Evolutionary conservation across 1,140 invertebrate genomes (phyloP), one percentile per base, ranked within the genome.

Genomic region (Zaprionus davidi): DNA sequence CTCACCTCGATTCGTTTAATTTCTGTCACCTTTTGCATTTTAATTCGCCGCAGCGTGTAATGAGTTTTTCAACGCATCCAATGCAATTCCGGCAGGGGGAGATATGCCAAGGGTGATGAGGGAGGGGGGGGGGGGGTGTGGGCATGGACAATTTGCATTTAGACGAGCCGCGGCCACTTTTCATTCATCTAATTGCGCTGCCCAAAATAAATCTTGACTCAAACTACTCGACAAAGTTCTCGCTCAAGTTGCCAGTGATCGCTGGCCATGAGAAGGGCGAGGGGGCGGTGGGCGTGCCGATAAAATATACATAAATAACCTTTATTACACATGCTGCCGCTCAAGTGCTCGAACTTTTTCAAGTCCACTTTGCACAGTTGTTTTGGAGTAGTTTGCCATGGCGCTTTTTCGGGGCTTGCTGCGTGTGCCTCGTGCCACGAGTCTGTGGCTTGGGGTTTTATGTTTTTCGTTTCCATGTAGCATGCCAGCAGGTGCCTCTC

Each of bases 231-330:
- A 83, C 80, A 90, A 77, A 65, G 63, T 77, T 38, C 51, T 34
- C 71, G 36, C 28, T 66, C 59, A 81, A 81, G 66, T 76, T 81
- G 22, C 69, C 28, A 36, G 12, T 22, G 28, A 44, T 11, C 24
- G 11, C n/a, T 46, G 41, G 36, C 4, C 9, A 22, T 15, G 28
- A 3, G 28, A 31, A 31, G 28, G 7, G 7, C 7, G 7, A 9
- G 28, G 26, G 7, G 9, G 41, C 20, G 3, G 55, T 26, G 51
- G 71, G 46, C 51, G 62, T 22, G 72, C 60, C 74, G 84, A 79
- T 90, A 90, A 88, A 81, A 90, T 90, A 88, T 90, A 88, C 85
- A 88, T 88, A 90, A 88, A 88, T 88, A 88, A 90, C 85, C 85
- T 88, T 88, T 88, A 88, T 88, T 88, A 88, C 85, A 88, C 85